Evolutionary conservation across 1,140 invertebrate species (phyloP).

Genomic region (Heliconius melpomene): DNA sequence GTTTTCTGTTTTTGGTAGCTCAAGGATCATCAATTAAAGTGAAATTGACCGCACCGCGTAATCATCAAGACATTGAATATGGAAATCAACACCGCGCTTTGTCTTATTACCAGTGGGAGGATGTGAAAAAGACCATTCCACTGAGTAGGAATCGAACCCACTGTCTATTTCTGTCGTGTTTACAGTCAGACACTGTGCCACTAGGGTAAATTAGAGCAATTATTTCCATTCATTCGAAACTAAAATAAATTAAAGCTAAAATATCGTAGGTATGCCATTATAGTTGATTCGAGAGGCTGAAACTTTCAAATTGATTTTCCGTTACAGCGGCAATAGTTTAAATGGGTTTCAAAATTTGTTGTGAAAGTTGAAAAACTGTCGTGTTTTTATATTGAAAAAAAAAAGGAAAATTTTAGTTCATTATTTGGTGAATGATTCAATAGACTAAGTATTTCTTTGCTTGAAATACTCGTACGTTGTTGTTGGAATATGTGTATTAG

Average conservation of each 20-base stretch:
- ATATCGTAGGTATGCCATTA: background rate
- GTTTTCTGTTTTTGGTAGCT: too few species aligned
- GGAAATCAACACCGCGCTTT: too few species aligned
- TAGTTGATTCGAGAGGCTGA: slow-evolving; percentile 2
- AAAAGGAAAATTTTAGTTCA: background rate
- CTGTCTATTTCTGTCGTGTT: too few species aligned
- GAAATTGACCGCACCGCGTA: too few species aligned
- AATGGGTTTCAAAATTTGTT: slow-evolving; percentile 8
- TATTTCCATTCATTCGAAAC: background rate
- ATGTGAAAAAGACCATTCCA: too few species aligned
- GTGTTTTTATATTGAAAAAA: background rate
- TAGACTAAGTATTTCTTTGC: background rate
- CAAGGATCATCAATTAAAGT: too few species aligned
- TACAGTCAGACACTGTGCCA: too few species aligned
- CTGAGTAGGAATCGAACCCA: too few species aligned
- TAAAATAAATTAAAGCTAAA: slow-evolving; percentile 1
- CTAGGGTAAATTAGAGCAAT: background rate
- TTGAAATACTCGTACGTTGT: too few species aligned
- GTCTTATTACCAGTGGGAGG: too few species aligned
- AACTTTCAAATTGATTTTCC: slow-evolving; percentile 12
- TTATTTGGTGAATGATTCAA: background rate
- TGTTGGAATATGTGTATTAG: too few species aligned
- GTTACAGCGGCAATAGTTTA: slow-evolving; percentile 10
- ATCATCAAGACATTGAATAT: too few species aligned
- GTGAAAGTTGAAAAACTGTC: background rate